phyloP scores from a whole-genome alignment of 1,140 invertebrate species.

The Heterodera schachtii region DNA sequence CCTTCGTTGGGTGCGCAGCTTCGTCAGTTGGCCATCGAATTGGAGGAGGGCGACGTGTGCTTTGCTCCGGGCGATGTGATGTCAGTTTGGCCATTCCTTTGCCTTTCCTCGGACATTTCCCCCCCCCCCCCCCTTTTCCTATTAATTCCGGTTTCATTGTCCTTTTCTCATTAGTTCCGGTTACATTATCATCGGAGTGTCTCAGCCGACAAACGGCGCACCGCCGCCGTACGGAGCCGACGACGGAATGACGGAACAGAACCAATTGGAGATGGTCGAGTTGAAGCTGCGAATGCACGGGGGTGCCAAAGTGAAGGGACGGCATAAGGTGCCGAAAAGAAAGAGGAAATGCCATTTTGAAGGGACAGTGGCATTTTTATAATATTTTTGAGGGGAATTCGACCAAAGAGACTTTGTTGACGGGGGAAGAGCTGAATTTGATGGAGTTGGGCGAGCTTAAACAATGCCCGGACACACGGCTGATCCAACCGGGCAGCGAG shows the following conservation, averaged over 20 bases:
- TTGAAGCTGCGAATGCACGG: slow-evolving; percentile 4
- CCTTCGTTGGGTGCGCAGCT: slow-evolving; percentile 62
- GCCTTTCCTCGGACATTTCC: background rate
- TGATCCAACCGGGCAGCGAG: background rate
- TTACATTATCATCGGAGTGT: slow-evolving; percentile 4
- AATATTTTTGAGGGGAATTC: background rate
- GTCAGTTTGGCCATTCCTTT: background rate
- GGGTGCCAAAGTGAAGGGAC: slow-evolving; percentile 2
- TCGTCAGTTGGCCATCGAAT: slow-evolving; percentile 8
- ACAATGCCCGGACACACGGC: background rate
- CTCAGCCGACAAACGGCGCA: slow-evolving; percentile 10
- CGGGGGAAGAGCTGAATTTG: slow-evolving; percentile 4
- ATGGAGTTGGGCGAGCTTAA: background rate
- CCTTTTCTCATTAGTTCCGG: background rate
- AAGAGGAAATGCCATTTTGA: background rate
- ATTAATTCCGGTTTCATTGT: background rate
- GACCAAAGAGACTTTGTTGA: background rate
- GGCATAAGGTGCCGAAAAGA: background rate
- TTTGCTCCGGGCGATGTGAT: slow-evolving; percentile 28
- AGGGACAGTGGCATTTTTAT: background rate
- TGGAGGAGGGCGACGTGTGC: slow-evolving; percentile 25
- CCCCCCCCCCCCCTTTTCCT: background rate
- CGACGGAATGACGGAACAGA: slow-evolving; percentile 13
- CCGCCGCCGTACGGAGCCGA: background rate
- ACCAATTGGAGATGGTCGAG: slow-evolving; percentile 14